These are phyloP conservation scores for Panorpa germanica DNA, from an alignment of 2,888 invertebrate species.

Conservation along the genomic window DNA sequence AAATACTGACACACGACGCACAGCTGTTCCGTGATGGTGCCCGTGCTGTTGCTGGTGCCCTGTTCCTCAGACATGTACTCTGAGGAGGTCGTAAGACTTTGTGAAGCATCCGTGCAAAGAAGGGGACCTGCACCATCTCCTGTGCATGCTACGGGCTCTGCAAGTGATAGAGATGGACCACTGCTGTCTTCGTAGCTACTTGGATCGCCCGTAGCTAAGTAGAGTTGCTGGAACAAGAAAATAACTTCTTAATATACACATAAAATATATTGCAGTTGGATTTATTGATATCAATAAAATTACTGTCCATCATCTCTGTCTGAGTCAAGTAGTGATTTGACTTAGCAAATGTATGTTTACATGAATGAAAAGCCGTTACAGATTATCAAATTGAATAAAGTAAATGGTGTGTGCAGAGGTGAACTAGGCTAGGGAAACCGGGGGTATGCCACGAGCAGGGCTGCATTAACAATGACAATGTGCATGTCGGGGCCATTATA, in stretches of 20 bases:
- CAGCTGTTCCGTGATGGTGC: conserved; percentile 39
- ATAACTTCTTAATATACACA: not conserved
- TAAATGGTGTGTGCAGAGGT: too few relatives aligned
- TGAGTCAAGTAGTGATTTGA: too few relatives aligned
- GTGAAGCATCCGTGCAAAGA: conserved; percentile 14
- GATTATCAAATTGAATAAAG: too few relatives aligned
- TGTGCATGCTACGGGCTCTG: conserved; percentile 29
- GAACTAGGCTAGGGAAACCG: too few relatives aligned
- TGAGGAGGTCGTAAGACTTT: too few relatives aligned
- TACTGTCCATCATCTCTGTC: too few relatives aligned
- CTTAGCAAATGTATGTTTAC: too few relatives aligned
- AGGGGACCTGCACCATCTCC: conserved; percentile 17
- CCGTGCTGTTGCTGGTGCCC: conserved; percentile 31
- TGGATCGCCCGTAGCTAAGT: conserved; percentile 50
- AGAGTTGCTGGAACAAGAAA: conserved; percentile 44
- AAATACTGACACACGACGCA: conserved; percentile 73
- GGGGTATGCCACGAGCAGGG: too few relatives aligned
- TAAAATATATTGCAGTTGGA: not conserved
- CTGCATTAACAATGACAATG: too few relatives aligned
- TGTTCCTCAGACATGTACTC: conserved; percentile 24
- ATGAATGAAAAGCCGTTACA: too few relatives aligned
- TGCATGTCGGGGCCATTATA: too few relatives aligned
- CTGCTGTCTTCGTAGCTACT: conserved; percentile 27
- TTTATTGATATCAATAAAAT: not conserved
- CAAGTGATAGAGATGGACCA: conserved; percentile 26